Evolutionary conservation across 2,888 invertebrate genomes (phyloP), one percentile per base, ranked within the genome.

Genomic region (Ligdia adustata): DNA sequence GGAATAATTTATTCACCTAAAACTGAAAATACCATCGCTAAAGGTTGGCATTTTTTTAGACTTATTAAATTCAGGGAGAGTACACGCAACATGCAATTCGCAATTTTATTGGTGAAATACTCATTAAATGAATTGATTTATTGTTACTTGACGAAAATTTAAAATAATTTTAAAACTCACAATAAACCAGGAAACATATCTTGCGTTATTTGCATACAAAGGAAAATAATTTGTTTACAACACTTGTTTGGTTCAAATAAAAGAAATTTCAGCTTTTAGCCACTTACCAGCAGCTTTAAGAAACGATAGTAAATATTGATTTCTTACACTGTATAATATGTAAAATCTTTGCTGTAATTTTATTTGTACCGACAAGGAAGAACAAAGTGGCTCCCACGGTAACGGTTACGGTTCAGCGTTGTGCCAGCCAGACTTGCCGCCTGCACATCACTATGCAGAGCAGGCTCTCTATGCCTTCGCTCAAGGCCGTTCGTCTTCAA

Each of bases 391-490:
- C 41, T 52, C 34, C 18, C 33, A 63, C 45, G 56, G n/a, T n/a
- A n/a, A n/a, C n/a, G n/a, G n/a, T n/a, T 48, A 52, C 57, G 6
- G 44, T 47, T 39, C 11, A 13, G 16, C 9, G 4, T 26, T 57
- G 68, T 67, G 60, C 68, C 64, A 62, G 63, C 29, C 60, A 68
- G 69, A 71, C 68, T 64, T 66, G 69, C 63, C 4, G 64, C 57
- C 52, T 51, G 54, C 57, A 47, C 63, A 79, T 86, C 78, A 66
- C 40, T 52, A 86, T 82, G 75, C 86, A 51, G 45, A 50, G 65
- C 86, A 87, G 82, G 69, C 9, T 52, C 61, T 55, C 47, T 75
- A 57, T 81, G 61, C 85, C 66, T 65, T 61, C 62, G 59, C 60
- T 58, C 82, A 84, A 83, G 82, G 86, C 60, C 74, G 60, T 45